Base-by-base conservation (phyloP, 53 echinoderm and acorn worm species). In the Paracentrotus lividus region DNA sequence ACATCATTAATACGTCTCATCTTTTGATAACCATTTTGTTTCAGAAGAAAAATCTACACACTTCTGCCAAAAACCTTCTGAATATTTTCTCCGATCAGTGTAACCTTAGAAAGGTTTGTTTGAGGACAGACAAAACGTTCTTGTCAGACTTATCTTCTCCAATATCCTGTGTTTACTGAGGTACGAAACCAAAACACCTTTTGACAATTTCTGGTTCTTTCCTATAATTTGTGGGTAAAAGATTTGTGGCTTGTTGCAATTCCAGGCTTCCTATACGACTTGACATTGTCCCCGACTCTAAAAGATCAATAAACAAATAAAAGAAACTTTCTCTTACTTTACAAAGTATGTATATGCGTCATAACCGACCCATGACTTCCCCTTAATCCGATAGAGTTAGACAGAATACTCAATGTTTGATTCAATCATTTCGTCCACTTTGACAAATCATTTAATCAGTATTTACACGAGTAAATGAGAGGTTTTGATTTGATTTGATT, bases 371-470 rank as follows among this genome's bases (percentile, higher is more conserved):
- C 27, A 53, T 86, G 53, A 86, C 20, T 86, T 23, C 53, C 86
- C 56, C 2, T 2, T 45, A 45, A 36, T 47, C 53, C 43, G 32
- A 52, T 33, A 52, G 20, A 51, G 23, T 85, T 52, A 10, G 42
- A 77, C 18, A 52, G 43, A 86, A 86, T 56, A 86, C 5, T 53
- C 54, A 86, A 56, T 56, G 86, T 86, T 86, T 34, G 53, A 34
- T 55, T 56, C 89, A 89, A 89, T 89, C 89, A 65, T 59, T 64
- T 59, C 55, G 69, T 4, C 21, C 54, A 78, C 40, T 92, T 78
- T 92, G 77, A 78, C 92, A 77, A 92, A 92, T 92, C 58, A 56
- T 43, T 92, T 54, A 81, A 92, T 90, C 89, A 57, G 64, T 21
- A 64, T 89, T 89, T 89, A 89, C 89, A 89, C 42, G 59, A 58